Percentiles rank a stretch among this genome's conserved stretches.
Conservation (phyloP, 2,888 invertebrate genomes). For the Lottia scabra region DNA sequence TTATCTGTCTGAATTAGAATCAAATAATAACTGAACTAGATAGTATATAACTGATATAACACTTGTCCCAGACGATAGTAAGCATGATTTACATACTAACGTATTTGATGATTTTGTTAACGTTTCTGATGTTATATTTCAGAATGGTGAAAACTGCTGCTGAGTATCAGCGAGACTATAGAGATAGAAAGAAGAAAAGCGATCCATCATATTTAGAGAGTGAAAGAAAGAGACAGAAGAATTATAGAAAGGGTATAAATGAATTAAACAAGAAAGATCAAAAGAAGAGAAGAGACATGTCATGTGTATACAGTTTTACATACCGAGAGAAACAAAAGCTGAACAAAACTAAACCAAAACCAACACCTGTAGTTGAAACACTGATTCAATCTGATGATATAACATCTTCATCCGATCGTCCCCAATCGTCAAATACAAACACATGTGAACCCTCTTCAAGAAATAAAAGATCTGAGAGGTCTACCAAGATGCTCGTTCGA, state of each 20-base stretch:
- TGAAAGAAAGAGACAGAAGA: constrained; percentile 12
- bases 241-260: constrained; percentile 14
- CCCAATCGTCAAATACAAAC: too few species aligned
- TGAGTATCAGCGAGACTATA: constrained; percentile 18
- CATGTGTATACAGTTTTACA: not conserved
- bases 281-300: constrained; percentile 9
- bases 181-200: constrained; percentile 15
- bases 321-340: constrained; percentile 17
- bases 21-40: too few species aligned
- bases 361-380: not conserved
- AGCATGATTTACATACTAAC: too few species aligned
- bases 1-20: too few species aligned
- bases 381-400: too few species aligned
- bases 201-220: constrained; percentile 12
- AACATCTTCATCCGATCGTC: too few species aligned
- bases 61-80: too few species aligned
- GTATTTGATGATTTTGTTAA: too few species aligned
- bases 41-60: too few species aligned
- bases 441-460: not conserved
- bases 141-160: constrained; percentile 19
- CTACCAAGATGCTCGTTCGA: not conserved
- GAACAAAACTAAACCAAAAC: not conserved
- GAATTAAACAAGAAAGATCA: constrained; percentile 14
- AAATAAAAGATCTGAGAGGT: not conserved
- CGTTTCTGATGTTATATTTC: too few species aligned